phyloP scores from a whole-genome alignment of 2,797 vertebrate species.

The Falco novaeseelandiae region DNA sequence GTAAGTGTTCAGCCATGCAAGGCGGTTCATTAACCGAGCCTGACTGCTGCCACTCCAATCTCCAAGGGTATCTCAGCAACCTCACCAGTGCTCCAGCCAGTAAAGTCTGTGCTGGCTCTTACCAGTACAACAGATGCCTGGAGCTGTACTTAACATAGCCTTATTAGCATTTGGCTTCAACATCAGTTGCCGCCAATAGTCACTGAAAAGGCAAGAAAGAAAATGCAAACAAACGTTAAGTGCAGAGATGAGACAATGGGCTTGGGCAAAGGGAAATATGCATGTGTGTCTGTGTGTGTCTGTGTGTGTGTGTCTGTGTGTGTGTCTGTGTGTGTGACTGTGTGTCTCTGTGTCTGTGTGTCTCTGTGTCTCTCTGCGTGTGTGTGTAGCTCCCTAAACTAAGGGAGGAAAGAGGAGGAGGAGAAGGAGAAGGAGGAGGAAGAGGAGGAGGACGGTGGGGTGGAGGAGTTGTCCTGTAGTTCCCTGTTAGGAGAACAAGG shows the following conservation, averaged over 20 bases:
- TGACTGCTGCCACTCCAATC: neutral
- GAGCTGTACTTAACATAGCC: neutral
- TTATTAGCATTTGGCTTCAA: neutral
- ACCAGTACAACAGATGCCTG: neutral
- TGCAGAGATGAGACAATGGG: neutral
- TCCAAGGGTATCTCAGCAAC: neutral
- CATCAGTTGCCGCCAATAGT: neutral
- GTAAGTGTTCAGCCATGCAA: too few species aligned
- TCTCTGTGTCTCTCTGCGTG: too few species aligned
- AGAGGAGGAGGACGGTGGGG: neutral
- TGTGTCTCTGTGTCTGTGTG: too few species aligned
- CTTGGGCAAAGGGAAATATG: neutral
- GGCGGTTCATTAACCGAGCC: accelerated
- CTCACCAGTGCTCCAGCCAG: neutral
- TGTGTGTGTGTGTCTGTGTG: too few species aligned
- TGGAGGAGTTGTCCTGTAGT: neutral
- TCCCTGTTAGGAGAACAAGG: neutral
- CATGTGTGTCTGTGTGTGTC: too few species aligned
- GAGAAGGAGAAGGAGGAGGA: neutral
- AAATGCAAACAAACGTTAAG: neutral
- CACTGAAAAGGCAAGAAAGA: neutral
- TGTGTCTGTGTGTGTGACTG: too few species aligned
- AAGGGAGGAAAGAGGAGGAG: neutral
- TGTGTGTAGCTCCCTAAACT: neutral
- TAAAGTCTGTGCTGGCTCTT: neutral